phyloP scores from a whole-genome alignment of 2,888 invertebrate species.

The Arrhopalites spinosus region DNA sequence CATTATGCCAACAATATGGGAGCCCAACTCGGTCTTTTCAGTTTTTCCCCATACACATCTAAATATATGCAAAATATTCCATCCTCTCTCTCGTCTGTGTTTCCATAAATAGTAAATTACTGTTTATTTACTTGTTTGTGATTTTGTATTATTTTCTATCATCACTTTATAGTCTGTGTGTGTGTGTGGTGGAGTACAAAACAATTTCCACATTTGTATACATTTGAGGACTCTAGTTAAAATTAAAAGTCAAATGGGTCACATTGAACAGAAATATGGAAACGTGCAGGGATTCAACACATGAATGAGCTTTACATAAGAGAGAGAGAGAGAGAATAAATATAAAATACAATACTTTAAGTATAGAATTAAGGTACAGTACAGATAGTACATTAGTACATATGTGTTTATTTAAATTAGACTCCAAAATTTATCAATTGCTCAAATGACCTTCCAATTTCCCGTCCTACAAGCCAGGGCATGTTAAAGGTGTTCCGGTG shows the following conservation, averaged over 20 bases:
- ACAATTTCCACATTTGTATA: too few species aligned
- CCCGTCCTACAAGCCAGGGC: not conserved
- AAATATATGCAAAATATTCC: not conserved
- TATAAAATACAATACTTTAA: too few species aligned
- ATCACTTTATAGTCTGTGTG: not conserved
- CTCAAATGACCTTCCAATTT: slow-evolving; percentile 1
- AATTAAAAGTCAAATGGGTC: not conserved
- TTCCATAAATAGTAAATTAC: not conserved
- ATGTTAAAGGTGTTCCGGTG: too few species aligned
- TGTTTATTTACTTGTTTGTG: not conserved
- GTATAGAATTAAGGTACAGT: too few species aligned
- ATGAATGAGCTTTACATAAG: not conserved
- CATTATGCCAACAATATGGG: slow-evolving; percentile 13
- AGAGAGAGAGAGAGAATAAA: too few species aligned
- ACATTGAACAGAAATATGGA: not conserved
- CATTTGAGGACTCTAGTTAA: not conserved
- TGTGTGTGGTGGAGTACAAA: not conserved
- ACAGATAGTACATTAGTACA: too few species aligned
- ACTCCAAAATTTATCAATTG: not conserved
- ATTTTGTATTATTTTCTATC: not conserved
- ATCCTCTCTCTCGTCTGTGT: not conserved
- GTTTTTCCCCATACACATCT: not conserved
- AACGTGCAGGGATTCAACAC: not conserved
- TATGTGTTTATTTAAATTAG: not conserved
- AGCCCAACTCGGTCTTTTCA: not conserved